A percentile compares a stretch with the other conserved stretches of the same genome.
Conservation (phyloP, 2,888 invertebrate species). For the Hyposoter dolosus region DNA sequence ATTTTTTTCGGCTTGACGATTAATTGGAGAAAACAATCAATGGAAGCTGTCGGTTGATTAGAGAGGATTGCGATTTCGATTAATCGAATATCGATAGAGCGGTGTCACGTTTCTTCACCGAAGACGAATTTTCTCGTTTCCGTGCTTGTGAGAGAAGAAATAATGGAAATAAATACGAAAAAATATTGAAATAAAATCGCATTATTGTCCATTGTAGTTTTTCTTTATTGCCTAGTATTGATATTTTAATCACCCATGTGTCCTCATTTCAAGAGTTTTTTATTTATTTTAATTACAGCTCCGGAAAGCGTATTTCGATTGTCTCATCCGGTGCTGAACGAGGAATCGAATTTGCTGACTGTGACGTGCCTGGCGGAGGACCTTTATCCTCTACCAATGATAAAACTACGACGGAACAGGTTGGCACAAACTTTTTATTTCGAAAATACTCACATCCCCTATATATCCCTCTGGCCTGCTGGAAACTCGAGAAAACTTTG, state of each 20-base stretch:
- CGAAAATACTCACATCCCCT: too few species aligned
- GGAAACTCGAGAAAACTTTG: too few species aligned
- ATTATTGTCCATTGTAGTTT: background rate
- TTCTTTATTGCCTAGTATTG: background rate
- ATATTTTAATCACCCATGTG: background rate
- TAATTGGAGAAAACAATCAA: too few species aligned
- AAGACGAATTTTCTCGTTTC: background rate
- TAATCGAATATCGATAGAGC: background rate
- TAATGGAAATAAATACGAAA: background rate
- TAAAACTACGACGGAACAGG: conserved; percentile 77
- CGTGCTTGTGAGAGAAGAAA: background rate
- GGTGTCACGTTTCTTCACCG: background rate
- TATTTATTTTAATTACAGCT: conserved; percentile 70
- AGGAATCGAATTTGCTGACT: conserved; percentile 75
- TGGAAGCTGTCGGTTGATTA: too few species aligned
- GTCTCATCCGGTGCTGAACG: conserved; percentile 74
- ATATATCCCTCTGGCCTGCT: too few species aligned
- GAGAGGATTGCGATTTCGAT: too few species aligned
- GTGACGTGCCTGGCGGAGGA: conserved; percentile 78
- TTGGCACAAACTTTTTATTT: conserved; percentile 67
- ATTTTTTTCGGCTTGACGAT: too few species aligned
- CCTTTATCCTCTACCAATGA: conserved; percentile 78
- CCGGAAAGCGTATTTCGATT: conserved; percentile 76
- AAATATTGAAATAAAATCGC: background rate
- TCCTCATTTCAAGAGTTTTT: background rate